Evolutionary conservation across 37 sponge, comb jelly and placozoan genomes (phyloP).

Genomic region (Haliclona indistincta): DNA sequence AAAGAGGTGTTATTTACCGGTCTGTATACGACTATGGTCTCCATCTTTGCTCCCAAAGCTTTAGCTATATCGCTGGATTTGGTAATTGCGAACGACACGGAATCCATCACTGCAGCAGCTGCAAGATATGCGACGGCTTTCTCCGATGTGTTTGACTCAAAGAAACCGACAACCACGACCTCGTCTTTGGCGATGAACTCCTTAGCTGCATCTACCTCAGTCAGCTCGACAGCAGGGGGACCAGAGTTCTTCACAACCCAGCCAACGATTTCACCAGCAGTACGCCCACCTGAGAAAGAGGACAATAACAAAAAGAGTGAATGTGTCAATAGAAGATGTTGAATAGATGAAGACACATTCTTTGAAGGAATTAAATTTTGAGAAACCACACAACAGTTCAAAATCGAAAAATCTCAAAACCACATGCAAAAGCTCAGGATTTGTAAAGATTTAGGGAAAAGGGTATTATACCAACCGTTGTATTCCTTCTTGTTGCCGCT

Average conservation of each 20-base stretch:
- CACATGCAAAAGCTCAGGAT: too few species aligned
- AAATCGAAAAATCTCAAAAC: not conserved
- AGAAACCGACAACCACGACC: constrained; percentile 84
- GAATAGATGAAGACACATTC: not conserved
- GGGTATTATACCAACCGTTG: constrained; percentile 47
- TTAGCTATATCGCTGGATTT: too few species aligned
- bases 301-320: too few species aligned
- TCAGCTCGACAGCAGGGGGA: constrained; percentile 70
- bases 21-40: too few species aligned
- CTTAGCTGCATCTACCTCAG: constrained; percentile 55
- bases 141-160: constrained; percentile 26
- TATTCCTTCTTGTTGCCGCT: constrained; percentile 69
- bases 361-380: not conserved
- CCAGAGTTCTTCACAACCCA: constrained; percentile 97
- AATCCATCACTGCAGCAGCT: too few species aligned
- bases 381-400: not conserved
- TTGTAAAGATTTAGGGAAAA: too few species aligned
- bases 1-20: too few species aligned
- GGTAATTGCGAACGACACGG: too few species aligned
- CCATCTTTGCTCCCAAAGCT: too few species aligned
- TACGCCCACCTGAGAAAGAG: constrained; percentile 91
- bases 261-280: constrained; percentile 82
- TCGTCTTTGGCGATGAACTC: constrained; percentile 65
- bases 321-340: too few species aligned
- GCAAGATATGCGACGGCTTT: constrained; percentile 71